Evolutionary conservation across 2,113 vertebrate genomes (phyloP), one percentile per base, ranked within the genome.

Genomic region (Camelus dromedarius): DNA sequence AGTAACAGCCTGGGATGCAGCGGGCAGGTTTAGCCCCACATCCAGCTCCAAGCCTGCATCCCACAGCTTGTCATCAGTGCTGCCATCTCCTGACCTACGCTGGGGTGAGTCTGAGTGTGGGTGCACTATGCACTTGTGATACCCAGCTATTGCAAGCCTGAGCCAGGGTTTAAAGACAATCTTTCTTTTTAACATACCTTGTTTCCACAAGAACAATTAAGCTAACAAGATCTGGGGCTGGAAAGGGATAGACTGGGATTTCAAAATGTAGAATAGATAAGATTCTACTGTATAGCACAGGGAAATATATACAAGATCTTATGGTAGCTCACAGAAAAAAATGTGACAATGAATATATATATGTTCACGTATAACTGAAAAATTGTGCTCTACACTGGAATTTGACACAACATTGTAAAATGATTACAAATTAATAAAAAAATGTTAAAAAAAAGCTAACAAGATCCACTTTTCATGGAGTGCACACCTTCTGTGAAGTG

Each of bases 171-270:
- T 81, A 69, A 79, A 79, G 38, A 72, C 6, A 19, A 48, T n/a
- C 24, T 42, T 64, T 35, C n/a, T 30, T 56, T 42, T 52, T 81
- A 89, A 28, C n/a, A 67, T 58, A 79, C 13, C 7, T 85, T 86
- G 30, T 93, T 92, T 92, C 73, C 56, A 86, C 18, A 30, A 89
- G 42, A 89, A 93, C 35, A 87, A 80, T 92, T 92, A 95, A 73
- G 60, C 67, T 69, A 82, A 92, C 54, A 69, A 58, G 56, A 58
- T 58, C 38, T 42, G 38, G 38, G 38, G 38, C 38, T 42, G 38
- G 38, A 42, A 42, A 42, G 38, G 38, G 38, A 42, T 42, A 42
- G 38, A 42, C 38, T 42, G 38, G 38, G 38, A 42, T 42, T 42
- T 42, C 38, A 42, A 42, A 42, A 42, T 42, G 38, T 42, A 42